These are phyloP conservation scores for Melangyna quadrimaculata DNA, from an alignment of 2,888 invertebrate species.

Conservation along the genomic window DNA sequence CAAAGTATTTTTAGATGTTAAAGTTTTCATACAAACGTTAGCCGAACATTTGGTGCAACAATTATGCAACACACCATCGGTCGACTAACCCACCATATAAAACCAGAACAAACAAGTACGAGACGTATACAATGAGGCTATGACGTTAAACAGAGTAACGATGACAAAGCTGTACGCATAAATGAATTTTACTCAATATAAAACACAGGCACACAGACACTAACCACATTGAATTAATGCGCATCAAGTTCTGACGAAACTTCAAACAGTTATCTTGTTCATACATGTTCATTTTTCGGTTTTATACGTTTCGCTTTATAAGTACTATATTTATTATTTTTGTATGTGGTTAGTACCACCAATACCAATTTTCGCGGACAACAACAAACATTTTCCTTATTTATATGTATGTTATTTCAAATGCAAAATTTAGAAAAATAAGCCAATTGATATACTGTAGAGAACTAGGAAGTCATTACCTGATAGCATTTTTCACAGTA, in stretches of 20 bases:
- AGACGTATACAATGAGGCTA: not conserved
- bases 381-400: constrained; percentile 50
- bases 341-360: not conserved
- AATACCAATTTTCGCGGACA: not conserved
- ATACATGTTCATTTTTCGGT: constrained; percentile 16
- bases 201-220: no score
- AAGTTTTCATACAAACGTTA: no score
- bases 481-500: constrained; percentile 88
- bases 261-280: constrained; percentile 30
- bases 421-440: not conserved
- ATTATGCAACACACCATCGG: not conserved
- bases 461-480: constrained; percentile 79
- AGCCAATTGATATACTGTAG: not conserved
- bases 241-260: not conserved
- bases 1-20: no score
- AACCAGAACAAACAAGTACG: not conserved
- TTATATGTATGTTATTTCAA: not conserved
- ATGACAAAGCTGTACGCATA: not conserved
- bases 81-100: not conserved
- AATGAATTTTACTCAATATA: not conserved
- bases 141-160: not conserved
- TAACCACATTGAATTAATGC: not conserved
- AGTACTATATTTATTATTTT: not conserved
- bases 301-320: not conserved
- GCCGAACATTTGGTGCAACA: not conserved